Conservation (phyloP, 1,140 invertebrate genomes). For the Eufriesea mexicana region DNA sequence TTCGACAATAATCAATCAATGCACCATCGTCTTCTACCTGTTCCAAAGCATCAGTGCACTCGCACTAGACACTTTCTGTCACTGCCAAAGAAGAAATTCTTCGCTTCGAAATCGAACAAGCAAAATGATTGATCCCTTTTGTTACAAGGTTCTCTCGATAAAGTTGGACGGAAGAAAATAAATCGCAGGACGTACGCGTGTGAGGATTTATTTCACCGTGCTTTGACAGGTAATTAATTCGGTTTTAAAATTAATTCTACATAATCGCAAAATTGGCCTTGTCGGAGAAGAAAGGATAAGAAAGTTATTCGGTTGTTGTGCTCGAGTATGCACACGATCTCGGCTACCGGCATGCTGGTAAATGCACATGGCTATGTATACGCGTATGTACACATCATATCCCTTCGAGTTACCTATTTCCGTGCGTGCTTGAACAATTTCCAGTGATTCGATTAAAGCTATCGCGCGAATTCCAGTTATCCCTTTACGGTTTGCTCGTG, state of each 20-base stretch:
- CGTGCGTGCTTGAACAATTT: constrained; percentile 7
- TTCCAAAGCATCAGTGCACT: constrained; percentile 12
- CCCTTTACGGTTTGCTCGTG: not conserved
- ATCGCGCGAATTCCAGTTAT: not conserved
- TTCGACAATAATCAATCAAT: not conserved
- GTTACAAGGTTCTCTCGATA: constrained; percentile 26
- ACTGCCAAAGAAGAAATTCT: constrained; percentile 41
- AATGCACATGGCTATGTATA: not conserved
- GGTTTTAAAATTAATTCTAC: constrained; percentile 9
- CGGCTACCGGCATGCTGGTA: not conserved
- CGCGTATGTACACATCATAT: not conserved
- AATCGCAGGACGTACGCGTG: not conserved
- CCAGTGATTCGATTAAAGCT: constrained; percentile 5
- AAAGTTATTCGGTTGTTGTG: not conserved
- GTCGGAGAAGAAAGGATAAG: not conserved
- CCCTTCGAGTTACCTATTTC: not conserved
- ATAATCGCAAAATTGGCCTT: too few species aligned
- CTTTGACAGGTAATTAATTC: constrained; percentile 46
- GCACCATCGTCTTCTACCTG: not conserved
- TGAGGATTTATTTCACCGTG: not conserved
- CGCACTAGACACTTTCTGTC: constrained; percentile 38
- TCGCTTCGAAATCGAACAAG: constrained; percentile 44
- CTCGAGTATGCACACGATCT: not conserved
- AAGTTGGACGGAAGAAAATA: constrained; percentile 38
- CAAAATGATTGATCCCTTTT: constrained; percentile 58